Conservation (phyloP, 2,797 vertebrate species). For the Pterois miles region DNA sequence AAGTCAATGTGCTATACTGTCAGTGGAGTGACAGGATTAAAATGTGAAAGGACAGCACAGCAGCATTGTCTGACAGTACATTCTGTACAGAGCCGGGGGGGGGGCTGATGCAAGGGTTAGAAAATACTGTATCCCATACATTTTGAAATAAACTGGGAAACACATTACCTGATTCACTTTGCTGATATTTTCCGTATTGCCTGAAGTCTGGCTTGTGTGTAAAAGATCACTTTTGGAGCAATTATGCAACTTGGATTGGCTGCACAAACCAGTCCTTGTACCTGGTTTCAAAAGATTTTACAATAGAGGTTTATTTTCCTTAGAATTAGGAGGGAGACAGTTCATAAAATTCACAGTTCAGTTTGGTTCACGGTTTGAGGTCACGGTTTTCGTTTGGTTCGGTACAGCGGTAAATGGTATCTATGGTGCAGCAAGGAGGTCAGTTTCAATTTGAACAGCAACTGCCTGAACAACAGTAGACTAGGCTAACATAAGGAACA, state of each 20-base stretch:
- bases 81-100: background rate
- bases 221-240: background rate
- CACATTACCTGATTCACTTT: background rate
- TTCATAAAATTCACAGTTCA: too few relatives aligned
- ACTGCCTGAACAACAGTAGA: too few relatives aligned
- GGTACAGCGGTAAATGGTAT: too few relatives aligned
- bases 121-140: background rate
- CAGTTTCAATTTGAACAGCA: too few relatives aligned
- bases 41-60: background rate
- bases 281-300: background rate
- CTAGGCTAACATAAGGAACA: too few relatives aligned
- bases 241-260: background rate
- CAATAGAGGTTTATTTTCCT: too few relatives aligned
- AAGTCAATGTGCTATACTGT: too few relatives aligned
- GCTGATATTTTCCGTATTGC: background rate
- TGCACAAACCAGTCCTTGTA: background rate
- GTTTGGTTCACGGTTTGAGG: too few relatives aligned
- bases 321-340: too few relatives aligned
- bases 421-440: too few relatives aligned
- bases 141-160: background rate
- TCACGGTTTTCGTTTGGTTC: too few relatives aligned
- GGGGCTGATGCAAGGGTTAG: background rate
- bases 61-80: background rate
- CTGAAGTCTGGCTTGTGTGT: background rate
- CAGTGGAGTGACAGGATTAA: background rate